Percentiles rank a stretch among this genome's conserved stretches.
These are phyloP conservation scores for Cotesia vestalis DNA, from an alignment of 1,140 invertebrate species.

Conservation along the genomic window DNA sequence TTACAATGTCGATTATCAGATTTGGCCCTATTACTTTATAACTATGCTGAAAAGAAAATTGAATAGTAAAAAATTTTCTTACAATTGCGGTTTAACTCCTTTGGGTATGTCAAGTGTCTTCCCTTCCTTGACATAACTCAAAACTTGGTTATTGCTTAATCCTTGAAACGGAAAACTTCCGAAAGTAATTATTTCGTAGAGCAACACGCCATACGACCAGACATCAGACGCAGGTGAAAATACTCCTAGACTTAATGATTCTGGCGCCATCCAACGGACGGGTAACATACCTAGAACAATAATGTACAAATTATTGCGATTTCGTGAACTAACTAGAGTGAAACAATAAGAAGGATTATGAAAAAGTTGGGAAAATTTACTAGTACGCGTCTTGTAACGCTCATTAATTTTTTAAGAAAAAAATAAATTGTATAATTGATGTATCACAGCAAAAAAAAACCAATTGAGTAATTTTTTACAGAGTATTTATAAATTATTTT, in stretches of 20 bases:
- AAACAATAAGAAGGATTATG: no score
- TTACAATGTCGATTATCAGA: not conserved
- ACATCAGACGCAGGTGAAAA: slow-evolving; percentile 87
- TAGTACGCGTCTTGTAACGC: no score
- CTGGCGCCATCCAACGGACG: slow-evolving; percentile 93
- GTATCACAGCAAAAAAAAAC: no score
- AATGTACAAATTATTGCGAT: no score
- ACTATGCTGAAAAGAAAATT: not conserved
- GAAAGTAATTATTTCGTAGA: slow-evolving; percentile 88
- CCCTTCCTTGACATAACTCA: slow-evolving; percentile 81
- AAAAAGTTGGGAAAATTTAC: no score
- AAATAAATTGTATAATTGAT: no score
- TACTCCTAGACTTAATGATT: slow-evolving; percentile 80
- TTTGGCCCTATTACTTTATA: no score
- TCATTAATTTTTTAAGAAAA: no score
- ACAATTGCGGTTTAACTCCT: slow-evolving; percentile 80
- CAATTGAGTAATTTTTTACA: no score
- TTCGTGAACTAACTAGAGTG: no score
- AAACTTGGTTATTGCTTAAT: slow-evolving; percentile 83
- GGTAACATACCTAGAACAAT: slow-evolving; percentile 76
- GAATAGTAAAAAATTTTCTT: slow-evolving; percentile 62
- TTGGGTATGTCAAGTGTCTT: slow-evolving; percentile 76
- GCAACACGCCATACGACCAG: slow-evolving; percentile 85
- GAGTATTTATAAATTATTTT: no score
- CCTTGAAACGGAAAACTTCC: slow-evolving; percentile 90